These are phyloP conservation scores for Helogale parvula DNA, from an alignment of 2,113 vertebrate genomes.

Conservation along the genomic window DNA sequence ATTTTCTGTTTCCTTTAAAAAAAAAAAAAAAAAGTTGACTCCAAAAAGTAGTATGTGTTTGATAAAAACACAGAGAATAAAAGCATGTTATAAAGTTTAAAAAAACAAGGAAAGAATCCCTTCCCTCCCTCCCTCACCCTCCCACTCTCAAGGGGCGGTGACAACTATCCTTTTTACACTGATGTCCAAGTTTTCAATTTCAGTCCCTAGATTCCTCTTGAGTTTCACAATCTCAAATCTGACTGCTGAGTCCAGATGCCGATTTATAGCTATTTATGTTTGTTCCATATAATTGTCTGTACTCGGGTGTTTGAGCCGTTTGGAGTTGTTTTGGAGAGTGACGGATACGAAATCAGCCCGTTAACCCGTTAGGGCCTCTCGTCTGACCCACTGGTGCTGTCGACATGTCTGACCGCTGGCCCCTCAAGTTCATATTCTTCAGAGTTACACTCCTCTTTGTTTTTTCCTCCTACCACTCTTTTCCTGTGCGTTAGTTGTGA, in stretches of 20 bases:
- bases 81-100: background rate
- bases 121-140: background rate
- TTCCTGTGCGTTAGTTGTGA: background rate
- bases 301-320: background rate
- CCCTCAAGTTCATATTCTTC: background rate
- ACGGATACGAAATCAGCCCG: background rate
- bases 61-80: slow-evolving; percentile 47
- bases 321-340: background rate
- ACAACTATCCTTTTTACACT: slow-evolving; percentile 41
- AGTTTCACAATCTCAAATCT: slow-evolving; percentile 61
- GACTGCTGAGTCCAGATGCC: slow-evolving; percentile 53
- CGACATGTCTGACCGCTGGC: background rate
- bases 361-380: background rate
- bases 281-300: slow-evolving; percentile 34
- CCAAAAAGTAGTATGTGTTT: background rate
- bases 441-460: background rate
- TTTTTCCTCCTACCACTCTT: background rate
- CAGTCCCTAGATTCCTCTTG: slow-evolving; percentile 56
- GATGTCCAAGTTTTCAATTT: slow-evolving; percentile 63
- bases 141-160: slow-evolving; percentile 65
- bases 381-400: background rate
- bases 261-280: slow-evolving; percentile 57
- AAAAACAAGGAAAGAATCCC: background rate
- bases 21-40: background rate
- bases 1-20: too few species aligned